Conservation (phyloP, 2,888 invertebrate species). For the Hypsopygia costalis region DNA sequence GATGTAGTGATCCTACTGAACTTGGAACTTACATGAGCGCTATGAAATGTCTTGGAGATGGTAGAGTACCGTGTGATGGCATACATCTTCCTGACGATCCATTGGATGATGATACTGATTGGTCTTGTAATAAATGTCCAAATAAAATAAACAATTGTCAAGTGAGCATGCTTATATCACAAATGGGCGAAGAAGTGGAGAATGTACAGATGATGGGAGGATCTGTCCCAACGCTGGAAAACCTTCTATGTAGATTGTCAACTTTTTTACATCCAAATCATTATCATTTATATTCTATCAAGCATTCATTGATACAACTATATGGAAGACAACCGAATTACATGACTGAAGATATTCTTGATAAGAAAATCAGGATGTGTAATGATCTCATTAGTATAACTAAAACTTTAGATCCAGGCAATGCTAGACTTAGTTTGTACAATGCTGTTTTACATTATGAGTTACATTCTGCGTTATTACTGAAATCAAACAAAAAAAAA, state of each 20-base stretch:
- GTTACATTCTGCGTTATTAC: slow-evolving; percentile 79
- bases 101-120: slow-evolving; percentile 85
- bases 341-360: slow-evolving; percentile 80
- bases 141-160: slow-evolving; percentile 83
- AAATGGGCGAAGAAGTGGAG: slow-evolving; percentile 90
- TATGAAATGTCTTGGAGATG: slow-evolving; percentile 83
- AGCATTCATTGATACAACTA: slow-evolving; percentile 90
- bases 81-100: slow-evolving; percentile 86
- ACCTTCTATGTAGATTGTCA: slow-evolving; percentile 84
- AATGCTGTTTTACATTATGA: slow-evolving; percentile 89
- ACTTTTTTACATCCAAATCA: slow-evolving; percentile 91
- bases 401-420: slow-evolving; percentile 85
- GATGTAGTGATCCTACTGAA: slow-evolving; percentile 91
- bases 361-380: slow-evolving; percentile 85
- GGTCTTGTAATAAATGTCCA: slow-evolving; percentile 87
- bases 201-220: slow-evolving; percentile 82
- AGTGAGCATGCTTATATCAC: slow-evolving; percentile 83
- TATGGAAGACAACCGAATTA: slow-evolving; percentile 86
- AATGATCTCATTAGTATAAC: slow-evolving; percentile 83
- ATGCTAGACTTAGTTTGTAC: slow-evolving; percentile 87
- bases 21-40: slow-evolving; percentile 87
- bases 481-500: slow-evolving; percentile 67
- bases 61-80: slow-evolving; percentile 82
- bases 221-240: slow-evolving; percentile 81
- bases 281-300: slow-evolving; percentile 90